Evolutionary conservation across 2,113 vertebrate genomes (phyloP), one percentile per base, ranked within the genome.

Genomic region (Ploceus nigricollis): DNA sequence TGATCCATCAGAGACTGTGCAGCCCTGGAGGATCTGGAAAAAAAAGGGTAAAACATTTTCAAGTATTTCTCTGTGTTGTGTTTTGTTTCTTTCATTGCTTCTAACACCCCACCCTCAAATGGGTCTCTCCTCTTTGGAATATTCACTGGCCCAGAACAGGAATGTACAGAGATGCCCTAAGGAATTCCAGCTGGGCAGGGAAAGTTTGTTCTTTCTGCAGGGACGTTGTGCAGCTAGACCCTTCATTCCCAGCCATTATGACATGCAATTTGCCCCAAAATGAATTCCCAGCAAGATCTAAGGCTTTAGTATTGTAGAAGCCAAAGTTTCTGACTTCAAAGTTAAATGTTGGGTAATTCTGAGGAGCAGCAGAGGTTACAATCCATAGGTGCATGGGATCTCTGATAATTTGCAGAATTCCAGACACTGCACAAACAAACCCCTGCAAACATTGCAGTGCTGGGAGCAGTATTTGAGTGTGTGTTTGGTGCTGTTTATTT

Each of bases 11-110:
- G 98, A 99, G 61, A 99, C 98, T 25, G 33, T 84, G 53, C 75
- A 97, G 33, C 98, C 97, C 44, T 99, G 99, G 99, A 98, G 93
- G 66, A 89, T 98, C 57, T 53, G 1, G 33, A 96, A 93, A 65
- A 27, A 48, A 72, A 97, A 91, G 15, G 97, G 97, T 97, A 94
- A 95, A 83, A 5, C 20, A 35, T 90, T 78, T 44, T 64, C 47
- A 42, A 23, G 0, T 37, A 63, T 11, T 56, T 70, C 7, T 35
- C n/a, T 39, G 8, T 48, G 63, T 45, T 22, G 5, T 47, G 64
- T 33, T 90, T 80, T 68, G 39, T 60, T 85, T 63, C 64, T 68
- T 64, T 44, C 31, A 3, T 16, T 85, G 28, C 40, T 58, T 64
- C 40, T 69, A 73, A 48, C 22, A 33, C 2, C 24, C 11, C 22